Evolutionary conservation across 2,888 invertebrate species (phyloP), one percentile per base, ranked within the genome.

Genomic region (Polietes domitor): DNA sequence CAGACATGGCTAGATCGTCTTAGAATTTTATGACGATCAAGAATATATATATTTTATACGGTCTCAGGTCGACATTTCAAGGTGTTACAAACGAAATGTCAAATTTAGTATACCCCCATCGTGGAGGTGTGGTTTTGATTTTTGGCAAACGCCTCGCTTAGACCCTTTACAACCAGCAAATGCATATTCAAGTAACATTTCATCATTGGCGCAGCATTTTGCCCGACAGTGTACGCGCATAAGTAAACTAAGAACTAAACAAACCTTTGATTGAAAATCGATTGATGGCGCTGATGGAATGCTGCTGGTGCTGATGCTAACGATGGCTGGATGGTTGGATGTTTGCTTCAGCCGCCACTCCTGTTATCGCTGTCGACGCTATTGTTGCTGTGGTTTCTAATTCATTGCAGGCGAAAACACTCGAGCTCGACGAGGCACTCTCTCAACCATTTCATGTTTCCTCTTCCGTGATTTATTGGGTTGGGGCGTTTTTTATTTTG

Each of bases 261-360:
- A 55, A 72, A 72, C 72, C 72, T 72, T 72, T 72, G 55, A 55
- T 72, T 58, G 24, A 72, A 72, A n/a, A 41, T 58, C 15, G 72
- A 55, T 65, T 32, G 43, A 15, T 43, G 68, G 55, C 55, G 12
- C 12, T 50, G 65, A 19, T 32, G 50, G 15, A 19, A 5, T 73
- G 72, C n/a, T n/a, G 53, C 7, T 72, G 72, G 32, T 28, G 28
- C 53, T 21, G n/a, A 61, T 21, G 3, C 37, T 28, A 47, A 28
- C 37, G 47, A 24, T 41, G 53, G 55, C 37, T 12, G 53, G 37
- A 21, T 37, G 37, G 43, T 19, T 26, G 19, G 21, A 47, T 19
- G 63, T 47, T n/a, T 75, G 65, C n/a, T 55, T 32, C n/a, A 37
- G 26, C 2, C n/a, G 28, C 24, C n/a, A 41, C 58, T 55, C 7